phyloP scores from a whole-genome alignment of 2,113 vertebrate species.

The Empidonax traillii region DNA sequence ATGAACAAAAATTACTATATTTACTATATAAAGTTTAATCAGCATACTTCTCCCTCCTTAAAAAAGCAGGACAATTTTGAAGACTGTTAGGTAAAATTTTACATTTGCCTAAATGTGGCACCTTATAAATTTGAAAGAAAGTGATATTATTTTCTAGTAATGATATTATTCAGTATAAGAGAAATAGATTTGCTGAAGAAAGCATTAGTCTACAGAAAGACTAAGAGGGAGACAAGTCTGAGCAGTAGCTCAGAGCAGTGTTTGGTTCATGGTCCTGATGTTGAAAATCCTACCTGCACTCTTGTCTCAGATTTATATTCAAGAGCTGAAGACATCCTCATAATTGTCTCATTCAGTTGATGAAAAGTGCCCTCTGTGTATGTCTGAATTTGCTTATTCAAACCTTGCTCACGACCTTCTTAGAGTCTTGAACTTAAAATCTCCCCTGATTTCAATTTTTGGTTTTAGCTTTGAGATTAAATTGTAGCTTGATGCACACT shows the following conservation, averaged over 20 bases:
- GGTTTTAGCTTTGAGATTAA: slow-evolving; percentile 8
- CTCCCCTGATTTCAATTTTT: slow-evolving; percentile 13
- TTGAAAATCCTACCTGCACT: neutral
- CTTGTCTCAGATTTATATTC: neutral
- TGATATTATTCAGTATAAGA: neutral
- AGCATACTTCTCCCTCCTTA: neutral
- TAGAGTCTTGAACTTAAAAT: slow-evolving; percentile 3
- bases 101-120: neutral
- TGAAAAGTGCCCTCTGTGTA: neutral
- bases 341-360: slow-evolving; percentile 9
- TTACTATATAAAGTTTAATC: neutral
- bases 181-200: neutral
- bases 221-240: neutral
- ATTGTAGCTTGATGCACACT: neutral
- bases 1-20: neutral
- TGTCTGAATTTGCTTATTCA: slow-evolving; percentile 29
- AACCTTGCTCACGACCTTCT: neutral
- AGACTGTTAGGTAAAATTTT: neutral
- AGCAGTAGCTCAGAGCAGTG: neutral
- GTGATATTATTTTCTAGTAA: neutral
- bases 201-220: neutral
- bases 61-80: neutral
- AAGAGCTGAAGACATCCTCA: neutral
- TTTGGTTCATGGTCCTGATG: neutral
- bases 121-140: neutral